Percentiles rank a stretch among this genome's conserved stretches.
Evolutionary conservation across 2,888 invertebrate species (phyloP).

Genomic region (Melanchra persicariae): DNA sequence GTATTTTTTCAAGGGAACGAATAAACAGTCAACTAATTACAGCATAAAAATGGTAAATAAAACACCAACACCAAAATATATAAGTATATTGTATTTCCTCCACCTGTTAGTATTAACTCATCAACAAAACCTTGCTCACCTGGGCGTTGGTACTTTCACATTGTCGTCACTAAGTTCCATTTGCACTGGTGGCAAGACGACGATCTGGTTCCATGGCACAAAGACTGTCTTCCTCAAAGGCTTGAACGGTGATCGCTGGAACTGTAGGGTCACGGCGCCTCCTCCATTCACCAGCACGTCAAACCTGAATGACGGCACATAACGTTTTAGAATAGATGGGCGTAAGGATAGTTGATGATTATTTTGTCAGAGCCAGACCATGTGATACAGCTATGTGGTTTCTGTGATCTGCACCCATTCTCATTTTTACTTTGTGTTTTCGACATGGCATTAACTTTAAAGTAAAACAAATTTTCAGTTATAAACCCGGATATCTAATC

Average conservation of each 20-base stretch:
- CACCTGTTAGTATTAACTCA: constrained; percentile 8
- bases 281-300: constrained; percentile 99
- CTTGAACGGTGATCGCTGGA: constrained; percentile 98
- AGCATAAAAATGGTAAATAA: constrained; percentile 22
- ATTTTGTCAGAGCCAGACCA: no score
- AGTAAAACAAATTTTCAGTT: constrained; percentile 29
- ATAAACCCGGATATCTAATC: neutral
- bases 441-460: neutral
- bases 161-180: constrained; percentile 96
- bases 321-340: constrained; percentile 27
- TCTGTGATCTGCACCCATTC: neutral
- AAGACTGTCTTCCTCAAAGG: constrained; percentile 97
- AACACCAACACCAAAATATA: constrained; percentile 33
- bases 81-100: constrained; percentile 32
- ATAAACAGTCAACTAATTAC: neutral
- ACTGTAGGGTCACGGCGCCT: constrained; percentile 98
- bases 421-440: neutral
- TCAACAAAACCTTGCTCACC: constrained; percentile 72
- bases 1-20: neutral
- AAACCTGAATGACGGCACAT: constrained; percentile 93
- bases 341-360: neutral
- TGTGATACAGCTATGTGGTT: neutral
- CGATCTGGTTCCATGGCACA: constrained; percentile 99
- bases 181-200: constrained; percentile 96
- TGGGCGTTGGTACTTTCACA: constrained; percentile 88